These are phyloP conservation scores for Dendrolimus punctatus DNA, from an alignment of 1,140 invertebrate genomes.

Conservation along the genomic window DNA sequence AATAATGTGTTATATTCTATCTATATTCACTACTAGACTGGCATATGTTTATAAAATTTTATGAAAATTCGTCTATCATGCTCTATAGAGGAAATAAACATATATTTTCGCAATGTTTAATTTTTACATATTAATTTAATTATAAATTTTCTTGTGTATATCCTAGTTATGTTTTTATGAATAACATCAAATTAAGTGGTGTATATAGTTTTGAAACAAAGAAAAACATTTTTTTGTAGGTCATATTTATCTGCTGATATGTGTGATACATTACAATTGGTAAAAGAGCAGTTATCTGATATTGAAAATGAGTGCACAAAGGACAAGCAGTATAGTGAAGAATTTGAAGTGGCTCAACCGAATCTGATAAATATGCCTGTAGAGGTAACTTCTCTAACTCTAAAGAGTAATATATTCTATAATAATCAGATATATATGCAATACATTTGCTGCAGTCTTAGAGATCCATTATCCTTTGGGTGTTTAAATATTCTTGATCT, in stretches of 20 bases:
- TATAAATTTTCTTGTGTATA: background rate
- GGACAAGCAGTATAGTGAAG: slow-evolving; percentile 14
- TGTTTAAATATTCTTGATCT: no score
- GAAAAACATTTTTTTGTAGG: background rate
- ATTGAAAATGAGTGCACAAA: slow-evolving; percentile 32
- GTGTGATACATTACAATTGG: slow-evolving; percentile 41
- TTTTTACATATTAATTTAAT: no score
- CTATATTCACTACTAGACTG: no score
- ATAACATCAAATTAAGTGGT: background rate
- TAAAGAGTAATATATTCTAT: background rate
- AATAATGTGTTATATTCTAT: no score
- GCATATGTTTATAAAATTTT: no score
- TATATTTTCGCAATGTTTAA: no score
- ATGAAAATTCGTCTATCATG: no score
- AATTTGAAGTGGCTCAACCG: slow-evolving; percentile 28
- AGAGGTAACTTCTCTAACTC: slow-evolving; percentile 33
- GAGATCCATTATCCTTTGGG: no score
- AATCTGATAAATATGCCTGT: slow-evolving; percentile 45
- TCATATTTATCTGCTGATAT: slow-evolving; percentile 15
- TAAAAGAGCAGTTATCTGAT: slow-evolving; percentile 33
- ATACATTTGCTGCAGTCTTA: no score
- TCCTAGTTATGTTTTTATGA: background rate
- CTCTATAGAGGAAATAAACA: no score
- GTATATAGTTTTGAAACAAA: background rate
- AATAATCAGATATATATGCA: background rate